These are phyloP conservation scores for Antheraea yamamai DNA, from an alignment of 2,888 invertebrate species.

Conservation along the genomic window DNA sequence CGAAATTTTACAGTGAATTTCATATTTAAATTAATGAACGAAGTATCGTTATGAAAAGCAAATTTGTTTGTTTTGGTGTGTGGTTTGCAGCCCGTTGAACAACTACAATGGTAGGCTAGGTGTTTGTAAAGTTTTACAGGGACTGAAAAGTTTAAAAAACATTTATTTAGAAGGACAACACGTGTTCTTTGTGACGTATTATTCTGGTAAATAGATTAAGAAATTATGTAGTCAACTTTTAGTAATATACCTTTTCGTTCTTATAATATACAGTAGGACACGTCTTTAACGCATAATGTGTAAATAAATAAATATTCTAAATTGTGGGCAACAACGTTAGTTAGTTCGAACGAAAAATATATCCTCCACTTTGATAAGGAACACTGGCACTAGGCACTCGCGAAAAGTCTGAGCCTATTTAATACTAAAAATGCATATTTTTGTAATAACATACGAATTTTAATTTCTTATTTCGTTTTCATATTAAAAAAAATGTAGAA, in stretches of 20 bases:
- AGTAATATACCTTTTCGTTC: background rate
- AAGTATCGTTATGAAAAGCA: background rate
- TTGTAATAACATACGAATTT: too few species aligned
- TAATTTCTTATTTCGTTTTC: too few species aligned
- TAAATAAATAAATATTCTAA: background rate
- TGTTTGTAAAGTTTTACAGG: background rate
- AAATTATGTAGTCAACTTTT: background rate
- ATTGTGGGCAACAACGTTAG: too few species aligned
- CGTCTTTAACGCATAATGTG: background rate
- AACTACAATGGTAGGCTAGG: too few species aligned
- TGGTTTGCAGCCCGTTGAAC: too few species aligned
- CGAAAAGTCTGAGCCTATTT: too few species aligned
- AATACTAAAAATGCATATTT: too few species aligned
- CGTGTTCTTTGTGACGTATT: background rate
- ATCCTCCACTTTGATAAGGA: too few species aligned
- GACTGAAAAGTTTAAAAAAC: background rate
- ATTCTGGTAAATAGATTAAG: background rate
- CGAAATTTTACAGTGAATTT: background rate
- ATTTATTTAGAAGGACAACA: background rate
- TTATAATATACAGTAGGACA: background rate
- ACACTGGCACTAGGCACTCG: too few species aligned
- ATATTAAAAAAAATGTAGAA: too few species aligned
- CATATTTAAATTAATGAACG: background rate
- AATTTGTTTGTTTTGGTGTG: too few species aligned
- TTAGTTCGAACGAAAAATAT: too few species aligned